phyloP scores from a whole-genome alignment of 2,113 vertebrate genomes.

The Platycercus adscitus region DNA sequence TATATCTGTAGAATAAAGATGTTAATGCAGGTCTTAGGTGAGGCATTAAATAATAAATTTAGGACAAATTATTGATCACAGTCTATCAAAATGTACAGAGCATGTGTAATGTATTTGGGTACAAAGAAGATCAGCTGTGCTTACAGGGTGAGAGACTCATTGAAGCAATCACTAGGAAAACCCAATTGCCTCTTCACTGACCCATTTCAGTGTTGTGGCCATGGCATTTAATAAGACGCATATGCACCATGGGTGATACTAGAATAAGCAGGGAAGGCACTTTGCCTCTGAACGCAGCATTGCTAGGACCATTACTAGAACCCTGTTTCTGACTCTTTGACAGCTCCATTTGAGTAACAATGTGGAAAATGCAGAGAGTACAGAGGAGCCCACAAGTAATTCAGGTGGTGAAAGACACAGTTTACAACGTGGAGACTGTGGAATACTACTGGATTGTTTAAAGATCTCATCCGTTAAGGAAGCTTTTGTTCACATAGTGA shows the following conservation, averaged over 20 bases:
- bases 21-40: background rate
- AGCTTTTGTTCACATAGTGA: background rate
- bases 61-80: background rate
- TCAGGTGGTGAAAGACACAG: background rate
- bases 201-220: background rate
- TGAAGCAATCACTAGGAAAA: background rate
- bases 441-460: background rate
- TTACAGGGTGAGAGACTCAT: background rate
- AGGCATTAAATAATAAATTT: background rate
- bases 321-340: background rate
- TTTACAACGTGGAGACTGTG: background rate
- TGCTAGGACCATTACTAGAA: background rate
- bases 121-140: background rate
- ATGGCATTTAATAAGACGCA: background rate
- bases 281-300: background rate
- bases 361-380: background rate
- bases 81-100: background rate
- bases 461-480: background rate
- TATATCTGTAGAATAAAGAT: background rate
- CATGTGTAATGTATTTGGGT: background rate
- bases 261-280: background rate
- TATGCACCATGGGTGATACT: background rate
- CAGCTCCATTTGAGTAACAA: background rate
- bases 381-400: background rate
- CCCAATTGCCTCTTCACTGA: background rate